Percentiles rank a stretch among this genome's conserved stretches.
phyloP scores from a whole-genome alignment of 2,113 vertebrate species.

The Perca fluviatilis region DNA sequence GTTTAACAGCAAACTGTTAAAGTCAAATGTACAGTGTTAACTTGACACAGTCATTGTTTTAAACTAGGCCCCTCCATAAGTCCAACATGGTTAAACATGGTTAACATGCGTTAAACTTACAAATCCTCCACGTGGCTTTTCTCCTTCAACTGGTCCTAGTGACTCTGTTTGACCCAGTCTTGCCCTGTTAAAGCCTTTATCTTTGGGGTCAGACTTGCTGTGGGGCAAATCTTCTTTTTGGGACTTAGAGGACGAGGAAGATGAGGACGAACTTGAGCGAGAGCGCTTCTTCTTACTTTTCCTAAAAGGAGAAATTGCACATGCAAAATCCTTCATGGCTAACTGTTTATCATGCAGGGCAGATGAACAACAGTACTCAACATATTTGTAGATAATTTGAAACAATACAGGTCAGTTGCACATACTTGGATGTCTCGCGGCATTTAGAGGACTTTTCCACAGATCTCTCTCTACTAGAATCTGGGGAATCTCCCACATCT shows the following conservation, averaged over 20 bases:
- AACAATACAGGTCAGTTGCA: conserved; percentile 3
- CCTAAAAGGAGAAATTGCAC: conserved; percentile 76
- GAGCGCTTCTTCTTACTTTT: conserved; percentile 92
- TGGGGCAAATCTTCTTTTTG: conserved; percentile 84
- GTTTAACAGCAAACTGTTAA: not conserved
- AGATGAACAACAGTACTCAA: not conserved
- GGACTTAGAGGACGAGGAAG: conserved; percentile 85
- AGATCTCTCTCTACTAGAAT: conserved; percentile 89
- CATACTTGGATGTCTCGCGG: conserved; percentile 90
- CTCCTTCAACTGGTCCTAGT: conserved; percentile 84
- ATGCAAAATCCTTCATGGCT: conserved; percentile 2
- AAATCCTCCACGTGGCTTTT: conserved; percentile 88
- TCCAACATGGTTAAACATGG: not conserved
- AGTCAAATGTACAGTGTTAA: not conserved
- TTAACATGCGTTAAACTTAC: conserved; percentile 83
- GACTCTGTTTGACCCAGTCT: conserved; percentile 88
- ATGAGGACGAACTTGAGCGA: conserved; percentile 92
- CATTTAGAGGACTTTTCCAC: conserved; percentile 91
- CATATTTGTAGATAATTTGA: not conserved
- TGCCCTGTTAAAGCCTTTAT: conserved; percentile 87
- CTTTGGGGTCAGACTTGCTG: conserved; percentile 87
- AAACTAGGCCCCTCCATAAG: not conserved
- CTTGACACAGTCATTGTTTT: not conserved
- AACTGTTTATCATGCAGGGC: not conserved
- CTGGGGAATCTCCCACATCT: conserved; percentile 87